A percentile compares a stretch with the other conserved stretches of the same genome.
These are phyloP conservation scores for Psittacula cyanocephala DNA, from an alignment of 2,113 vertebrate species.

Conservation along the genomic window DNA sequence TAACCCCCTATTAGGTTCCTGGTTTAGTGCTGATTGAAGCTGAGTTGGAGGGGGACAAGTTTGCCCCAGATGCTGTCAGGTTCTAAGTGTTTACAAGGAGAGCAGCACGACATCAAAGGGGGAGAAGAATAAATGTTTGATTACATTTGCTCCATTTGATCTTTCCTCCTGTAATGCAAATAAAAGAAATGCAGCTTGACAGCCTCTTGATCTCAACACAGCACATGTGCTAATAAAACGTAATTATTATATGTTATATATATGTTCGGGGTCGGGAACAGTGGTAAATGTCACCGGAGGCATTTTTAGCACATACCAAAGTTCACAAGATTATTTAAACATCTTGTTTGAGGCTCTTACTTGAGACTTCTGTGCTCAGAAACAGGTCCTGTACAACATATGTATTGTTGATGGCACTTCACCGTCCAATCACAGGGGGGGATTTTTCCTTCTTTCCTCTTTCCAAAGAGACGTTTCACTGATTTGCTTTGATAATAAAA, in stretches of 20 bases:
- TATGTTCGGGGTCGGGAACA: neutral
- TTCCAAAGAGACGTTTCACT: neutral
- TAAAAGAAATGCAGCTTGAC: neutral
- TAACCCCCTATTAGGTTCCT: neutral
- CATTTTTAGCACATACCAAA: neutral
- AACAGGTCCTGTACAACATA: neutral
- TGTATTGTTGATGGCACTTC: neutral
- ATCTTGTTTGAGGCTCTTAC: neutral
- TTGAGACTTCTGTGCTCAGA: neutral
- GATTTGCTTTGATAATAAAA: neutral
- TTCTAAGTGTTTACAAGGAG: neutral
- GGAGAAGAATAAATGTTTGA: neutral
- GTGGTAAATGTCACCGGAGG: neutral
- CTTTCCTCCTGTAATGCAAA: neutral
- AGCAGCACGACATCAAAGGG: neutral
- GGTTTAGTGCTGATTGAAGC: neutral
- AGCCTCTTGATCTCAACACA: neutral
- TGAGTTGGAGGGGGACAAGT: neutral
- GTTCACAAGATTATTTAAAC: conserved; percentile 1
- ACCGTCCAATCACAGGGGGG: neutral
- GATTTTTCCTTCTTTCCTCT: neutral
- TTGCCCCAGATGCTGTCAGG: neutral
- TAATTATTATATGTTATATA: neutral
- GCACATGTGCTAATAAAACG: neutral
- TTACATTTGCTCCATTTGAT: neutral